Percentiles rank a stretch among this genome's conserved stretches.
Evolutionary conservation across 2,113 vertebrate species (phyloP).

Genomic region (Syrrhaptes paradoxus): DNA sequence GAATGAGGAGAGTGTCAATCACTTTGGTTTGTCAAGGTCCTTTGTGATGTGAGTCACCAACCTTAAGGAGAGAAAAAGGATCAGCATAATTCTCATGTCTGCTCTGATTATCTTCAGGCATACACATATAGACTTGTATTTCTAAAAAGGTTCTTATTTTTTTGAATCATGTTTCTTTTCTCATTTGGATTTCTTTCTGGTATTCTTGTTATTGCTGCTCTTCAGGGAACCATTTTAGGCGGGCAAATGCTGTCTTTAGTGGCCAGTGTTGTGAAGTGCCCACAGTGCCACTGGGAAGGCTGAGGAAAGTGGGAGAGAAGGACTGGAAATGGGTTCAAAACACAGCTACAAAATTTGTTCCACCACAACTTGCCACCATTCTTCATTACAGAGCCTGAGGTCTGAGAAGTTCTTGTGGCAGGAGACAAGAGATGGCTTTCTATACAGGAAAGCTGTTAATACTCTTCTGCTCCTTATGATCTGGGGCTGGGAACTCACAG

Average conservation of each 20-base stretch:
- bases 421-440: neutral
- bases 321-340: neutral
- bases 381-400: neutral
- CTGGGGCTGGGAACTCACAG: neutral
- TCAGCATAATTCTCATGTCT: conserved; percentile 18
- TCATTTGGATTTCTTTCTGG: neutral
- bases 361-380: neutral
- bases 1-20: conserved; percentile 9
- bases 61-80: conserved; percentile 25
- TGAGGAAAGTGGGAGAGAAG: neutral
- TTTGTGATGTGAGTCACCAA: conserved; percentile 10
- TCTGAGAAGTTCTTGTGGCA: neutral
- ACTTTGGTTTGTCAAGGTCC: conserved; percentile 15
- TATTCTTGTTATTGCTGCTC: neutral
- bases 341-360: neutral
- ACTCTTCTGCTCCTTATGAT: neutral
- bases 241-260: neutral
- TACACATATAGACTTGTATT: neutral
- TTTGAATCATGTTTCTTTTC: neutral
- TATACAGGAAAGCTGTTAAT: neutral
- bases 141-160: neutral
- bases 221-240: neutral
- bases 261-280: neutral
- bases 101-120: conserved; percentile 3
- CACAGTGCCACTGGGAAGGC: neutral